A percentile compares a stretch with the other conserved stretches of the same genome.
Evolutionary conservation across 2,888 invertebrate species (phyloP).

Genomic region (Deilephila elpenor): DNA sequence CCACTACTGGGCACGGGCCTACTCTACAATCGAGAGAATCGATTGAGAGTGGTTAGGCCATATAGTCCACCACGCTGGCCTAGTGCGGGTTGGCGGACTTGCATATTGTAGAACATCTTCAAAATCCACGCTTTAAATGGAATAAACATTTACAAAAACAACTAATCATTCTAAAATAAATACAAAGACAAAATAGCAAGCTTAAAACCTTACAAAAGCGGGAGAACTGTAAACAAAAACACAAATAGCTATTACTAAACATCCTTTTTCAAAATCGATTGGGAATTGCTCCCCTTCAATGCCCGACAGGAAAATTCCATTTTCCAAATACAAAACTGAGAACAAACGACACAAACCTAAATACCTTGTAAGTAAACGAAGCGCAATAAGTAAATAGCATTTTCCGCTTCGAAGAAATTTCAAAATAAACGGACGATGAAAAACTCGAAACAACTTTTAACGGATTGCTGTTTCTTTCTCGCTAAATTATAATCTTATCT

Average conservation of each 20-base stretch:
- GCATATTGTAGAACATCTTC: too few relatives aligned
- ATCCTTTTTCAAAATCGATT: slow-evolving; percentile 72
- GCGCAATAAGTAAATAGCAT: slow-evolving; percentile 81
- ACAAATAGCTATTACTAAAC: slow-evolving; percentile 63
- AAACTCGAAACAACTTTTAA: slow-evolving; percentile 70
- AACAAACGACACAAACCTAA: slow-evolving; percentile 77
- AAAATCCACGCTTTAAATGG: not conserved
- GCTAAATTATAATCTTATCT: not conserved
- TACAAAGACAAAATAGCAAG: not conserved
- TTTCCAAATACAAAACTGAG: slow-evolving; percentile 76
- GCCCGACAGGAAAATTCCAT: slow-evolving; percentile 82
- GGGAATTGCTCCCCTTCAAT: slow-evolving; percentile 71
- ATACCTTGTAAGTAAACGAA: slow-evolving; percentile 83
- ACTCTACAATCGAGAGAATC: too few relatives aligned
- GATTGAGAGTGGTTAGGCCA: too few relatives aligned
- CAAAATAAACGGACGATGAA: slow-evolving; percentile 73
- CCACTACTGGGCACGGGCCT: too few relatives aligned
- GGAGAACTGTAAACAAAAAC: slow-evolving; percentile 57
- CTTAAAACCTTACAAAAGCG: slow-evolving; percentile 6
- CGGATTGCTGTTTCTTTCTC: slow-evolving; percentile 48
- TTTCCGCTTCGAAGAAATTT: slow-evolving; percentile 72
- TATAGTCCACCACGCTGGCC: too few relatives aligned
- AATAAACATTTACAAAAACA: not conserved
- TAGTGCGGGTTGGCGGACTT: too few relatives aligned
- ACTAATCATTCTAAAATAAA: not conserved